Percentiles rank a stretch among this genome's conserved stretches.
phyloP scores from a whole-genome alignment of 2,888 invertebrate species.

The Psylliodes chrysocephalus region DNA sequence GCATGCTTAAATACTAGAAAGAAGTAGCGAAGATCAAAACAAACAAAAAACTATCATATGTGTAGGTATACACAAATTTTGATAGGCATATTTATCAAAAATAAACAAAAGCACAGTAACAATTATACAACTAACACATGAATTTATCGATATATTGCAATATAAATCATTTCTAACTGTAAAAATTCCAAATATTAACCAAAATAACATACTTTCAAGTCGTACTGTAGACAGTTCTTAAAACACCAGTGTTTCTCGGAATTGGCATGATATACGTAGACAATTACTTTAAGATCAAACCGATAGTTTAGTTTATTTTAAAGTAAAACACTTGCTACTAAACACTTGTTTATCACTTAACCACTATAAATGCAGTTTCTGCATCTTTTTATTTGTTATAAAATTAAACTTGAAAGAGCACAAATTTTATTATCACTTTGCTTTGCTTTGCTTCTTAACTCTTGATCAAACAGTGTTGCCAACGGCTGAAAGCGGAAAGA shows the following conservation, averaged over 20 bases:
- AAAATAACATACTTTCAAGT: conserved; percentile 55
- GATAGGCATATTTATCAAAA: too few relatives aligned
- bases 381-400: not conserved
- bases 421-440: not conserved
- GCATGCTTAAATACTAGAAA: not conserved
- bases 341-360: conserved; percentile 4
- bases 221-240: conserved; percentile 59
- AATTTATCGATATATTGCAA: not conserved
- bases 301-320: conserved; percentile 7
- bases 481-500: too few relatives aligned
- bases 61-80: too few relatives aligned
- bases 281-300: conserved; percentile 31
- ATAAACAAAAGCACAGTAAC: not conserved
- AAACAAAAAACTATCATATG: not conserved
- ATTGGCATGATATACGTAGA: conserved; percentile 55
- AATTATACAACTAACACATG: not conserved
- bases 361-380: not conserved
- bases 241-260: conserved; percentile 59
- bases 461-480: too few relatives aligned
- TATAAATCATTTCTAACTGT: not conserved
- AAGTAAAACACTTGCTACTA: not conserved
- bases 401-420: not conserved
- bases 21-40: not conserved
- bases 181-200: conserved; percentile 41
- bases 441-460: not conserved